Evolutionary conservation across 2,888 invertebrate species (phyloP).

Genomic region (Polymixis flavicincta): DNA sequence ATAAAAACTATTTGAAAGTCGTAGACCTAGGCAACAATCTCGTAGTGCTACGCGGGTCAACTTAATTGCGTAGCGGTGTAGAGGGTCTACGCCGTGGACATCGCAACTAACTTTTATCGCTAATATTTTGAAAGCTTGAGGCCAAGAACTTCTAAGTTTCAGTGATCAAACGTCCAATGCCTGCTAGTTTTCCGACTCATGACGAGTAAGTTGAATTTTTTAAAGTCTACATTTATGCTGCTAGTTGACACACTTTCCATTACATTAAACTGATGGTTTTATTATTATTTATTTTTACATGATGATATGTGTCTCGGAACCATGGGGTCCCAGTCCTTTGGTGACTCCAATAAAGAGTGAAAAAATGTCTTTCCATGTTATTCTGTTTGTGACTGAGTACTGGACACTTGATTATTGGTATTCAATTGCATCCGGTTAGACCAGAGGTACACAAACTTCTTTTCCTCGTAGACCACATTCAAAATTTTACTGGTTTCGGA

Average conservation of each 20-base stretch:
- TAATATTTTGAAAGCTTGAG: neutral
- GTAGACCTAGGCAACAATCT: neutral
- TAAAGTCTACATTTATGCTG: neutral
- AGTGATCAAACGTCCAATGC: neutral
- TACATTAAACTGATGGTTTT: neutral
- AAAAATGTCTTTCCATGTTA: no score
- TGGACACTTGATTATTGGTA: no score
- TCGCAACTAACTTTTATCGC: neutral
- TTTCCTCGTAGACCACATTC: no score
- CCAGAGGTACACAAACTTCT: no score
- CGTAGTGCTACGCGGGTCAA: neutral
- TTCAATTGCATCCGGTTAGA: no score
- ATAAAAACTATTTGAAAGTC: neutral
- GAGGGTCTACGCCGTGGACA: conserved; percentile 27
- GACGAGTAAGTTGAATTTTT: neutral
- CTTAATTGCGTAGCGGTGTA: conserved; percentile 11
- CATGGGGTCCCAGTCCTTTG: no score
- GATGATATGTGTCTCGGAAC: no score
- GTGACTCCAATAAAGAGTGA: no score
- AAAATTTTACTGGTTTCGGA: no score
- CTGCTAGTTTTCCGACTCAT: neutral
- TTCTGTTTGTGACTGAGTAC: no score
- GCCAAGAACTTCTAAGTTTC: neutral
- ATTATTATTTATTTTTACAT: no score
- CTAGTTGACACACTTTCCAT: neutral